Conservation (phyloP, 2,113 vertebrate species). For the Synchiropus splendidus region DNA sequence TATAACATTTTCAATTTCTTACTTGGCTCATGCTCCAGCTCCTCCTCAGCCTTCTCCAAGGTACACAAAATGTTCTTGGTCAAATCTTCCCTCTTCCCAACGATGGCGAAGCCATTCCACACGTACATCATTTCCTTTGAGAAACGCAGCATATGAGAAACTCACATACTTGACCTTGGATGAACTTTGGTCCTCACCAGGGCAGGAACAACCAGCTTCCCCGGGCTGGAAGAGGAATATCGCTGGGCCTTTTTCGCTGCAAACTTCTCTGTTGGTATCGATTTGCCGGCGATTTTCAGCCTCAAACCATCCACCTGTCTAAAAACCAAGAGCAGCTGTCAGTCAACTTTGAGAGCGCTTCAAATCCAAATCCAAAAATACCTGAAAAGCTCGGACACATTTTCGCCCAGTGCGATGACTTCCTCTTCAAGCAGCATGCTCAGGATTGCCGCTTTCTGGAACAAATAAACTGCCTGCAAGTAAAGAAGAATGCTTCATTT, state of each 20-base stretch:
- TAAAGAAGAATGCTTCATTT: constrained; percentile 1
- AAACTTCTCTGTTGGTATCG: constrained; percentile 71
- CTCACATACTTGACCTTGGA: not conserved
- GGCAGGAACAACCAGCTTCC: constrained; percentile 56
- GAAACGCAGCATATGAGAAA: not conserved
- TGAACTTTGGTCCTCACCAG: constrained; percentile 44
- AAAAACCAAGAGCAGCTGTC: constrained; percentile 3
- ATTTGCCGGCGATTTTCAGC: constrained; percentile 69
- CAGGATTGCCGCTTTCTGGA: constrained; percentile 85
- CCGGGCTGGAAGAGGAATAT: constrained; percentile 47
- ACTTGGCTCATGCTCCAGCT: constrained; percentile 71
- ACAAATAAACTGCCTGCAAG: constrained; percentile 79
- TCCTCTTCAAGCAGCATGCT: constrained; percentile 85
- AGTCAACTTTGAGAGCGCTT: too few relatives aligned
- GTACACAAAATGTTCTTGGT: constrained; percentile 76
- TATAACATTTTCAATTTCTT: constrained; percentile 29
- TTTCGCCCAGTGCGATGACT: constrained; percentile 67
- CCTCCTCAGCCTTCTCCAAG: constrained; percentile 76
- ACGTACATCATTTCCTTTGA: constrained; percentile 74
- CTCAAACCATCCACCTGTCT: constrained; percentile 65
- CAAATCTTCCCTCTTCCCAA: constrained; percentile 58
- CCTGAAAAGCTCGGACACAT: constrained; percentile 79
- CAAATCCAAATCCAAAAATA: too few relatives aligned
- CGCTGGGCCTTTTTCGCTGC: constrained; percentile 63
- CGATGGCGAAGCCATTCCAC: constrained; percentile 70